Base-by-base conservation (phyloP, 2,113 vertebrate species). In the Junco hyemalis region DNA sequence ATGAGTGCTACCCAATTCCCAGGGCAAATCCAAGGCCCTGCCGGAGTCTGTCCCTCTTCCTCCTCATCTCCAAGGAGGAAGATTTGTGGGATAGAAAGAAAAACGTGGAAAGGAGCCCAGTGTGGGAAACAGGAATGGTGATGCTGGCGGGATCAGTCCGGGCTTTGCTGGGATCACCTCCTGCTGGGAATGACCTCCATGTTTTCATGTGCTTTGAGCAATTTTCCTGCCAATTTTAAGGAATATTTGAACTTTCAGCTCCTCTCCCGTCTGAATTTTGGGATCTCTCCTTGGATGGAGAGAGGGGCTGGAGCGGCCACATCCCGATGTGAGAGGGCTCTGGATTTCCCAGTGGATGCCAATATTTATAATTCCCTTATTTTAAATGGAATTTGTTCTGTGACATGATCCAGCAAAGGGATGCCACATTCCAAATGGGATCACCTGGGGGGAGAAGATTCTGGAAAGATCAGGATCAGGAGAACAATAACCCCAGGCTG, bases 221-320 rank as follows among this genome's bases (percentile, higher is more conserved):
- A 1, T 18, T 66, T 45, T 42, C 76, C 91, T 85, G 70, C 51
- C 73, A 59, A 3, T 7, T 24, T 56, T 33, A 28, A 44, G 50
- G 31, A 60, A 19, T 16, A 16, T 51, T 65, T 38, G 38, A 79
- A 12, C 31, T 79, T 48, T 14, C 4, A 2, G 12, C 57, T 80
- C 35, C 28, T 45, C 71, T 80, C 33, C 63, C 51, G 38, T 57
- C 42, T 81, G 44, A 16, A 53, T 38, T 45, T 53, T 1, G 8
- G 45, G 50, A 50, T 65, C 29, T 57, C 14, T 60, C 14, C 25
- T 54, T 22, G 56, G 77, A 24, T 22, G 12, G 26, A 21, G 36
- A 76, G 47, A 47, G 14, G 20, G 15, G 11, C 21, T 45, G 51
- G 59, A 40, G 40, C 0, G 0, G 22, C 48, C 2, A 1, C 36